A percentile compares a stretch with the other conserved stretches of the same genome.
Conservation (phyloP, 2,888 invertebrate species). For the Globia sparganii region DNA sequence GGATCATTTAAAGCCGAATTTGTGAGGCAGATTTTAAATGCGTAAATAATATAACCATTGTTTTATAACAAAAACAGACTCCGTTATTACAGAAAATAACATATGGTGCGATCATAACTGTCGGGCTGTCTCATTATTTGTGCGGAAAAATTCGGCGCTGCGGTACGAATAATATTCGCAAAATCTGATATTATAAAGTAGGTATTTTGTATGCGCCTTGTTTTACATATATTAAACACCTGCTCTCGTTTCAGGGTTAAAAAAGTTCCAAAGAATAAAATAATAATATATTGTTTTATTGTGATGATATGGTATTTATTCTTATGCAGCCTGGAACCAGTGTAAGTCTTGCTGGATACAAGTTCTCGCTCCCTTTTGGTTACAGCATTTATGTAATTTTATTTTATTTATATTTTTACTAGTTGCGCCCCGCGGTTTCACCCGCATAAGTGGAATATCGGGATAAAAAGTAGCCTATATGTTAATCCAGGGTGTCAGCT, state of each 20-base stretch:
- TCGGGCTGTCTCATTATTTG: neutral
- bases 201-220: neutral
- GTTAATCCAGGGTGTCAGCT: no score
- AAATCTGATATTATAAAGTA: constrained; percentile 4
- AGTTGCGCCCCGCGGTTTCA: no score
- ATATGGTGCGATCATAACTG: constrained; percentile 1
- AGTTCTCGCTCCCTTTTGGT: no score
- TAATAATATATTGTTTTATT: neutral
- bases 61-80: constrained; percentile 3
- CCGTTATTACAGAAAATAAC: constrained; percentile 2
- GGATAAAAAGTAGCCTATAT: no score
- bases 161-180: constrained; percentile 18
- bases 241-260: neutral
- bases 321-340: neutral
- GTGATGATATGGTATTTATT: neutral
- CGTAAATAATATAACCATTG: neutral
- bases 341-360: no score
- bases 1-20: no score
- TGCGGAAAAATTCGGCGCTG: neutral
- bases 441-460: no score
- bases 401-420: no score
- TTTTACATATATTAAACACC: neutral
- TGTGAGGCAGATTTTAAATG: neutral
- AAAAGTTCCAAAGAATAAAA: neutral
- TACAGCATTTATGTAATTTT: no score